phyloP scores from a whole-genome alignment of 1,140 invertebrate genomes.

The Nautilus pompilius region DNA sequence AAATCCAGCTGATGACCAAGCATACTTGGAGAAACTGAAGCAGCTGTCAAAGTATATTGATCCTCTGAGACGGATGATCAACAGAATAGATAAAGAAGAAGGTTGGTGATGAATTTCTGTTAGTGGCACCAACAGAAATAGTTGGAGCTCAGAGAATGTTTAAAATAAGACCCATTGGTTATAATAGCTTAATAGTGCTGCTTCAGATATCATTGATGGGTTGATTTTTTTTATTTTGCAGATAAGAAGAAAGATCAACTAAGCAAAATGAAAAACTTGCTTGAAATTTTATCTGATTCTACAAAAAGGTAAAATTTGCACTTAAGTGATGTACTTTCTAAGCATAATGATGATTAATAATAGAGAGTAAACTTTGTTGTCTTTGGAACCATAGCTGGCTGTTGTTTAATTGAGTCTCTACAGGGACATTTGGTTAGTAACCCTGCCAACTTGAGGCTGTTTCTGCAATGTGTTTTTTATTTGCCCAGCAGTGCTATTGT shows the following conservation, averaged over 20 bases:
- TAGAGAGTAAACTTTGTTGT: background rate
- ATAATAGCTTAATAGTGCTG: too few relatives aligned
- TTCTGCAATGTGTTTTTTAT: too few relatives aligned
- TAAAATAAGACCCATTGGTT: too few relatives aligned
- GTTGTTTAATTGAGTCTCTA: too few relatives aligned
- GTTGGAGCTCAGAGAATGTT: background rate
- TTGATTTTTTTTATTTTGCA: conserved; percentile 11
- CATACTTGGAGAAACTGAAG: conserved; percentile 86
- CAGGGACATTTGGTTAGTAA: too few relatives aligned
- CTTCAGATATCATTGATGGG: too few relatives aligned
- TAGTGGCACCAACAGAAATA: background rate
- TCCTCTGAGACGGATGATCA: conserved; percentile 82
- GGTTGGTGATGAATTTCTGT: conserved; percentile 17
- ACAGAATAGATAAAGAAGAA: conserved; percentile 66
- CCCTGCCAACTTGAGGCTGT: too few relatives aligned
- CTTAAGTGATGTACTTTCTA: background rate
- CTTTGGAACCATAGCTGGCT: too few relatives aligned
- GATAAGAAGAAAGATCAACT: conserved; percentile 71
- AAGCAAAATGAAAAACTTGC: conserved; percentile 85
- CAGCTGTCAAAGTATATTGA: conserved; percentile 92
- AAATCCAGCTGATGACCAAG: conserved; percentile 69
- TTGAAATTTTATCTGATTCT: conserved; percentile 87
- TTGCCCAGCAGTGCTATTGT: too few relatives aligned
- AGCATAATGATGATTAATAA: background rate
- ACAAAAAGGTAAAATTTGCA: conserved; percentile 62